A percentile compares a stretch with the other conserved stretches of the same genome.
Conservation (phyloP, 1,140 invertebrate species). For the Bombus terrestris region DNA sequence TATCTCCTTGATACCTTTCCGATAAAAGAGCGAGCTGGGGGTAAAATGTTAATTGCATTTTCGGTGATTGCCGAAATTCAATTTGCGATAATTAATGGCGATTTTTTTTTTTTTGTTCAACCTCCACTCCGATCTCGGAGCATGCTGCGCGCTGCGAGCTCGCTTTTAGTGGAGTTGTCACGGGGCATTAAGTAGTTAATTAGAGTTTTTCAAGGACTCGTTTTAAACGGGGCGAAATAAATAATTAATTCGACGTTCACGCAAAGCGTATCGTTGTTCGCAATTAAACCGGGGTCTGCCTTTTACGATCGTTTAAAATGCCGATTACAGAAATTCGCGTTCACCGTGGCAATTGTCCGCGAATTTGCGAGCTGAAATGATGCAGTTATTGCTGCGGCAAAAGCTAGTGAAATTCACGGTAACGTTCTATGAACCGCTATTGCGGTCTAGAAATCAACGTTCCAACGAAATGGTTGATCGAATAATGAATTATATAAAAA, state of each 20-base stretch:
- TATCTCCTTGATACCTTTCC: not conserved
- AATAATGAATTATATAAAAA: not conserved
- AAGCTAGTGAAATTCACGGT: conserved; percentile 14
- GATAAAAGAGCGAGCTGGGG: not conserved
- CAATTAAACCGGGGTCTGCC: conserved; percentile 21
- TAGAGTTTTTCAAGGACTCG: conserved; percentile 31
- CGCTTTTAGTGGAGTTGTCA: conserved; percentile 23
- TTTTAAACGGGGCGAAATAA: conserved; percentile 4
- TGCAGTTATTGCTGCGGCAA: conserved; percentile 29
- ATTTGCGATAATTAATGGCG: conserved; percentile 34
- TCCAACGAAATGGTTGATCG: not conserved
- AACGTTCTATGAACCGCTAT: not conserved
- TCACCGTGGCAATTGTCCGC: not conserved
- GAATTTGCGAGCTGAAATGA: conserved; percentile 20
- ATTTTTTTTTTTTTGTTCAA: not conserved
- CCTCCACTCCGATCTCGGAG: not conserved
- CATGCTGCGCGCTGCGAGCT: not conserved
- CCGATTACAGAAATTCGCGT: conserved; percentile 36
- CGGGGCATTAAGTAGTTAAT: conserved; percentile 45
- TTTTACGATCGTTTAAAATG: conserved; percentile 31
- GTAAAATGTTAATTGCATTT: conserved; percentile 34
- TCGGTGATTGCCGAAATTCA: conserved; percentile 33
- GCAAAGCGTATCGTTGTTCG: conserved; percentile 32
- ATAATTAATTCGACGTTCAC: conserved; percentile 33
- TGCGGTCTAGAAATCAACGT: not conserved